phyloP scores from a whole-genome alignment of 2,113 vertebrate species.

The Donacobius atricapilla region DNA sequence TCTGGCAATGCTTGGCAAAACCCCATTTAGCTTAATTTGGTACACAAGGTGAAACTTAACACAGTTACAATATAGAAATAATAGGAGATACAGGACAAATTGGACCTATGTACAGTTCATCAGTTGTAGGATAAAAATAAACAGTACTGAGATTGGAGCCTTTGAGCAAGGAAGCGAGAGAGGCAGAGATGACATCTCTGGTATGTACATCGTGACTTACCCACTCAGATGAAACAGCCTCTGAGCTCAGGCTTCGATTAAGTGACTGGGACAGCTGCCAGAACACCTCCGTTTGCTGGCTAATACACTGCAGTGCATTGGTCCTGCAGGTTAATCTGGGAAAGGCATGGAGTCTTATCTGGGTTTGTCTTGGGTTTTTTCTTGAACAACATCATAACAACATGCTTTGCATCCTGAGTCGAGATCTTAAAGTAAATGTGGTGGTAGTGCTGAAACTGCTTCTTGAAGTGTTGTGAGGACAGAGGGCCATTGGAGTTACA shows the following conservation, averaged over 20 bases:
- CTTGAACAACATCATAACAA: not conserved
- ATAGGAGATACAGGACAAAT: constrained; percentile 3
- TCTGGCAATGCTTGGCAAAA: constrained; percentile 13
- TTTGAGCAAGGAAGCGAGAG: constrained; percentile 36
- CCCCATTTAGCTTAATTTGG: not conserved
- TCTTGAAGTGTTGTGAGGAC: not conserved
- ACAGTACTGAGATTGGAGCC: constrained; percentile 37
- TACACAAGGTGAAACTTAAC: not conserved
- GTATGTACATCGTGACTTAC: constrained; percentile 53
- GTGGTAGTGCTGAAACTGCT: not conserved
- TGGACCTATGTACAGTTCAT: constrained; percentile 38
- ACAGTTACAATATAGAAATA: not conserved
- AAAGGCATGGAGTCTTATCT: not conserved
- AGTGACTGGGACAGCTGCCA: constrained; percentile 46
- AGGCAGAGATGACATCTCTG: constrained; percentile 55
- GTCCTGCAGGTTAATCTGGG: not conserved
- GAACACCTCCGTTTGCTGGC: not conserved
- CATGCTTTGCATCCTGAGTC: not conserved
- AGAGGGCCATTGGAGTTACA: not conserved
- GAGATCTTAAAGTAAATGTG: not conserved
- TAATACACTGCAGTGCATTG: not conserved
- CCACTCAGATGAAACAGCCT: not conserved
- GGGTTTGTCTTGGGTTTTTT: not conserved
- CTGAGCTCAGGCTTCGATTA: constrained; percentile 10
- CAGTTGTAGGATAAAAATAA: constrained; percentile 64